Conservation (phyloP, 2,888 invertebrate genomes). For the Drosophila phalerata region DNA sequence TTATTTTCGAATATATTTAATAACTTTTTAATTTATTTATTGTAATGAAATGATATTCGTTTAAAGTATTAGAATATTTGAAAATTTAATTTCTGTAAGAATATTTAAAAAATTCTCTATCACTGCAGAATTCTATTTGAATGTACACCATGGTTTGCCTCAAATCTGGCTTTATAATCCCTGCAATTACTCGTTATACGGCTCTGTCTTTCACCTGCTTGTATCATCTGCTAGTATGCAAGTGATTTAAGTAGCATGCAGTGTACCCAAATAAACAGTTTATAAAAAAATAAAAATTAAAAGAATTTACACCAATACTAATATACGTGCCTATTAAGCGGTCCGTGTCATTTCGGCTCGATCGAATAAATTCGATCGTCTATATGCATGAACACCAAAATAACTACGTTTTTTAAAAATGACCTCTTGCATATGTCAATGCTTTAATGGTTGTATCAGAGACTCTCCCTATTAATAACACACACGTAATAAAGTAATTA, state of each 20-base stretch:
- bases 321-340: neutral
- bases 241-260: neutral
- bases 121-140: neutral
- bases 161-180: neutral
- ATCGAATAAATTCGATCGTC: neutral
- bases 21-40: too few species aligned
- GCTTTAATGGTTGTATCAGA: too few species aligned
- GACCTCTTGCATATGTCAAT: too few species aligned
- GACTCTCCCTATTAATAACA: too few species aligned
- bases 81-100: too few species aligned
- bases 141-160: neutral
- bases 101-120: too few species aligned
- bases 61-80: too few species aligned
- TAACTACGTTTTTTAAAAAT: too few species aligned
- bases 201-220: neutral
- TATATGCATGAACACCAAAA: neutral
- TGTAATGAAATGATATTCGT: too few species aligned
- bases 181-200: neutral
- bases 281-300: neutral
- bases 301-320: neutral
- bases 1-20: too few species aligned
- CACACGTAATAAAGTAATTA: neutral
- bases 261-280: neutral
- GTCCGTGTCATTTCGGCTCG: neutral
- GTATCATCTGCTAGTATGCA: neutral